Evolutionary conservation across 2,797 vertebrate genomes (phyloP), one percentile per base, ranked within the genome.

Genomic region (Sebastes itinus): DNA sequence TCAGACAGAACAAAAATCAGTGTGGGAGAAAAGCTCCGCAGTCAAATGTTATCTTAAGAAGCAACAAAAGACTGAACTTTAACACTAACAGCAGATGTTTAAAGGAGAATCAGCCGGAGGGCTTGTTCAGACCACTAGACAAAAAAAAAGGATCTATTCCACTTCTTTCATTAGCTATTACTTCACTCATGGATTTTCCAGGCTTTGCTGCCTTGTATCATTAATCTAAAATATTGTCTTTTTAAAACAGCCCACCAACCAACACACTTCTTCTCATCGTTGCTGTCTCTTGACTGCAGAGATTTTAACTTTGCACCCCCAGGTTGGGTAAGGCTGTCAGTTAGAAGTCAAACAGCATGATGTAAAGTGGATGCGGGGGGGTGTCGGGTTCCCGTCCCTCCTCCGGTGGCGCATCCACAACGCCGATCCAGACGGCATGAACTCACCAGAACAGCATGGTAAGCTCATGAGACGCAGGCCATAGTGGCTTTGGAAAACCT

Each of bases 401-500:
- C 4, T 83, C 56, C 4, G 2, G 58, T 73, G 75, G 76, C 52
- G 30, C 76, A 81, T 83, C 52, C 54, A 70, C 72, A 33, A 4
- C 2, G 28, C 58, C 2, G 58, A 88, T 83, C 80, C 88, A 92
- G 86, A 88, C 86, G 64, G 76, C 78, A 81, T 87, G 85, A 91
- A 88, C 89, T 89, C 83, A 86, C 85, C 90, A 94, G 85, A 89
- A 78, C 88, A 85, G 80, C 79, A 84, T 80, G 89, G 89, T 88
- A 90, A 87, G 75, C 88, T 90, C 88, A 87, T 87, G 90, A 92
- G 88, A 92, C 81, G 10, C 77, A 71, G 85, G 81, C 81, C 83
- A 75, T 87, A 84, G 84, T 42, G 73, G 90, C 89, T 93, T 89
- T 92, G 94, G 91, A 94, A 94, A 93, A 92, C 78, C 88, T 66